A percentile compares a stretch with the other conserved stretches of the same genome.
Evolutionary conservation across 2,888 invertebrate genomes (phyloP).

Genomic region (Trachelus tabidus): DNA sequence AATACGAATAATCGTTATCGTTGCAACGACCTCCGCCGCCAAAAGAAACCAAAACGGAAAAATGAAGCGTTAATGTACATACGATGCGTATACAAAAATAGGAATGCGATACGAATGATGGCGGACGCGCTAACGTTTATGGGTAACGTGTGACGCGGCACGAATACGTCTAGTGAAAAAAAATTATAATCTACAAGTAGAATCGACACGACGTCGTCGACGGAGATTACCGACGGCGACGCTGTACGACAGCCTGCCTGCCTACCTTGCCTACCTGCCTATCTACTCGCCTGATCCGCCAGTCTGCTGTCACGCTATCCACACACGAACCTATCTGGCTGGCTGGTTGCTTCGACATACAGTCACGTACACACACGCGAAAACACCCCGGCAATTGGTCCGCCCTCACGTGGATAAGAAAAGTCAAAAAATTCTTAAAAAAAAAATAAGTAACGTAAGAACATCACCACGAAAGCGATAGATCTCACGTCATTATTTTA

Average conservation of each 20-base stretch:
- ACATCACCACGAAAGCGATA: too few relatives aligned
- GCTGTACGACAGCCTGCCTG: neutral
- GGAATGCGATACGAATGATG: slow-evolving; percentile 39
- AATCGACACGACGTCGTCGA: neutral
- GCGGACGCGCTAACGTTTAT: neutral
- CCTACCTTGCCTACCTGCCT: neutral
- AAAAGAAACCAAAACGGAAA: slow-evolving; percentile 8
- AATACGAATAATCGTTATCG: neutral
- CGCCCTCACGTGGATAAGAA: neutral
- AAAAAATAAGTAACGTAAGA: neutral
- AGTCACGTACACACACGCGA: neutral
- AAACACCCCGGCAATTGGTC: neutral
- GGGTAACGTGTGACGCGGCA: neutral
- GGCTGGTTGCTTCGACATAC: neutral
- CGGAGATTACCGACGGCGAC: neutral
- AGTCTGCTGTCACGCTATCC: neutral
- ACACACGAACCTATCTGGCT: neutral
- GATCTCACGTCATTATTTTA: neutral
- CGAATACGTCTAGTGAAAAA: neutral
- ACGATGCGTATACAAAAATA: slow-evolving; percentile 24
- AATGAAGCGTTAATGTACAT: slow-evolving; percentile 13
- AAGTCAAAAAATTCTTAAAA: neutral
- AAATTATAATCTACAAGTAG: neutral
- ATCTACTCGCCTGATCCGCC: neutral
- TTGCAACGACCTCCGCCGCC: neutral